Base-by-base conservation (phyloP, 2,797 vertebrate genomes). In the Naso thynnoides region DNA sequence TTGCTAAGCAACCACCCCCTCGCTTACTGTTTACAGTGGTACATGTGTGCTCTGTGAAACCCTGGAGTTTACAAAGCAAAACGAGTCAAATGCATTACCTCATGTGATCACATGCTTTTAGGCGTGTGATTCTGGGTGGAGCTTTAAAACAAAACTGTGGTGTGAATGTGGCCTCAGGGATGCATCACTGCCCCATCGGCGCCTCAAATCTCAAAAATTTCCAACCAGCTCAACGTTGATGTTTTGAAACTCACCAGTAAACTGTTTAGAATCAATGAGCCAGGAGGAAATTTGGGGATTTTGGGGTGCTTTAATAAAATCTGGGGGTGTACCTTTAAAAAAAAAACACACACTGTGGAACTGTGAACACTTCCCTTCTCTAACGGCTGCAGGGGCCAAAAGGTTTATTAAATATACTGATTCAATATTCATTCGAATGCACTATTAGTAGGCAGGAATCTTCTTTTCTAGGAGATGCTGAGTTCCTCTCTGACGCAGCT, bases 401-500 rank as follows among this genome's bases (percentile, higher is more conserved):
- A n/a, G n/a, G n/a, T n/a, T 33, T 33, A 33, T 27, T 41, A 15
- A 27, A 61, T 36, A 4, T 11, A 9, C 38, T 31, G 27, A 57
- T 29, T 48, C 5, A 3, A 0, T 36, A 6, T 13, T 6, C 2
- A 2, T 42, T 27, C 31, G 0, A 36, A 31, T 47, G 10, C 0
- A 59, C 21, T 16, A 10, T 58, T 5, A 24, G 2, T 16, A 29
- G 0, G 0, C 18, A 53, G 18, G 31, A 70, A 67, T 59, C 21
- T 67, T 27, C n/a, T 52, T 41, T 69, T 62, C 23, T 29, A 0
- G 13, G 3, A 19, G 18, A 44, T 3, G 27, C 2, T 27, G 38
- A 44, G 16, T 21, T 45, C 42, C 26, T 63, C 62, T 73, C 45
- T 84, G 82, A 84, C 16, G 45, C 75, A 81, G 50, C 23, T 18